Percentiles rank a stretch among this genome's conserved stretches.
Evolutionary conservation across 2,888 invertebrate genomes (phyloP).

Genomic region (Tetanocera ferruginea): DNA sequence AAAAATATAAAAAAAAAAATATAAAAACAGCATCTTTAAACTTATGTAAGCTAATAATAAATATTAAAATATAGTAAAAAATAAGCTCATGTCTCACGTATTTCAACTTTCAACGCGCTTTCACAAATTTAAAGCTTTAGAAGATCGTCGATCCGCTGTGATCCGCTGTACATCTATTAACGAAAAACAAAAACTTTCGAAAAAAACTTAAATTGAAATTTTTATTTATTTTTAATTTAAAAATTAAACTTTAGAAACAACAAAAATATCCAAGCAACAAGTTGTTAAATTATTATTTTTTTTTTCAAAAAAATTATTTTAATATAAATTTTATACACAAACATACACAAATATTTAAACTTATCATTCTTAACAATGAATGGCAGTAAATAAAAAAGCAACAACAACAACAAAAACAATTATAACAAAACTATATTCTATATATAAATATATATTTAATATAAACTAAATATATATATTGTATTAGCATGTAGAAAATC

Average conservation of each 20-base stretch:
- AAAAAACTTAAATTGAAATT: background rate
- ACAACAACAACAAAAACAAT: background rate
- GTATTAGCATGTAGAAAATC: slow-evolving; percentile 23
- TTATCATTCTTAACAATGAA: background rate
- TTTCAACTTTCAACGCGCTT: background rate
- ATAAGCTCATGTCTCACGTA: background rate
- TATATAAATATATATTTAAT: slow-evolving; percentile 5
- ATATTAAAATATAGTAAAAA: background rate
- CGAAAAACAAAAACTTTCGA: background rate
- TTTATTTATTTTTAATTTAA: background rate
- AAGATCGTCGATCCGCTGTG: too few species aligned
- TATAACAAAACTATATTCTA: background rate
- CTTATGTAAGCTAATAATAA: slow-evolving; percentile 5
- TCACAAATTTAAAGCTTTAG: too few species aligned
- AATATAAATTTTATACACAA: slow-evolving; percentile 4
- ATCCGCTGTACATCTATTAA: too few species aligned
- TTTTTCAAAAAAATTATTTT: background rate
- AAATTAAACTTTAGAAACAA: background rate
- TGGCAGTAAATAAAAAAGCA: background rate
- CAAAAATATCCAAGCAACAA: background rate
- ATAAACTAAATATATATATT: too few species aligned
- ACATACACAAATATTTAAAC: background rate
- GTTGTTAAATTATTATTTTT: too few species aligned
- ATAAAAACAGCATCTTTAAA: slow-evolving; percentile 14
- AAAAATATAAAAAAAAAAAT: slow-evolving; percentile 29